Evolutionary conservation across 1,140 invertebrate species (phyloP), one percentile per base, ranked within the genome.

Genomic region (Tyrophagus putrescentiae): DNA sequence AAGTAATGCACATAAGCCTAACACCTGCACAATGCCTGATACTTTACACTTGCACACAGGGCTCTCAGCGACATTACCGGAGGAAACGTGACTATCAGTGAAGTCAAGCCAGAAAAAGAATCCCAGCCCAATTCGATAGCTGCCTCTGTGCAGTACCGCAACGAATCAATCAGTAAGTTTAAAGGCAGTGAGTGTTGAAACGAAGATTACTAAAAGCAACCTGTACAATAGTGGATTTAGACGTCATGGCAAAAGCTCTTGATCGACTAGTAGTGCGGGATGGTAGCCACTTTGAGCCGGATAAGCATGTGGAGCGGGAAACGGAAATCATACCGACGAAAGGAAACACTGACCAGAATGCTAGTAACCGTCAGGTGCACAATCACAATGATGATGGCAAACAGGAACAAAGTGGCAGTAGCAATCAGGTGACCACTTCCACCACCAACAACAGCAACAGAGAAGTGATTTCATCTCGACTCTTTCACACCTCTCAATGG

Each of bases 161-260:
- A 54, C 27, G 52, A 54, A 54, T 27, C 13, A 13, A 54, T 31
- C n/a, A 54, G 52, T 54, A 54, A 54, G 52, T 54, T 53, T 4
- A 5, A n/a, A 32, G 18, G 3, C 13, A 18, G n/a, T 21, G 2
- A 32, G 25, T 54, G 3, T 50, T 50, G 27, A 16, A 16, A 11
- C 11, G 27, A 16, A n/a, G n/a, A n/a, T n/a, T 4, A 50, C 3
- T n/a, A 54, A 33, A 27, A 31, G 16, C n/a, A 27, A 31, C 27
- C n/a, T 31, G n/a, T 11, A 34, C 25, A 4, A 31, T 31, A 54
- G 52, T 54, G 9, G 52, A 54, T 33, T 25, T 54, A n/a, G 52
- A 54, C 25, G 21, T 13, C 9, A 13, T 54, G 11, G 13, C 52
- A 1, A 2, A n/a, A 11, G 52, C 25, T 3, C 39, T 27, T 54